Evolutionary conservation across 2,113 vertebrate species (phyloP), one percentile per base, ranked within the genome.

Genomic region (Colossoma macropomum): DNA sequence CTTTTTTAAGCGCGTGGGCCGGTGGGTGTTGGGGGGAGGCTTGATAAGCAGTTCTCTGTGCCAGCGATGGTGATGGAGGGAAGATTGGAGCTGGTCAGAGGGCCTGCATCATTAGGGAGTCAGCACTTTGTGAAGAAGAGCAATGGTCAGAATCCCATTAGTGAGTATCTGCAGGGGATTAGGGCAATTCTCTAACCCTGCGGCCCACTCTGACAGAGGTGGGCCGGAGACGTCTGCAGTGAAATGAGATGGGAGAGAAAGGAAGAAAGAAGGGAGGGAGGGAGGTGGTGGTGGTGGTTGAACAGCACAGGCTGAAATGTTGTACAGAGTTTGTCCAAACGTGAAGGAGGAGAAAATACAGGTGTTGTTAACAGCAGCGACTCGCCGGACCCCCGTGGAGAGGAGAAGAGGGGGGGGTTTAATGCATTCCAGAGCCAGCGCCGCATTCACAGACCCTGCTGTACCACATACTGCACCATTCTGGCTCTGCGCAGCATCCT

Each of bases 91-190:
- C 52, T 80, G 81, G 59, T 25, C 72, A 77, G 34, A 70, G 66
- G 66, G 62, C 85, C 69, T 45, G 71, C 71, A 69, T 75, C 74
- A 66, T 70, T 80, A 87, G 62, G 50, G 60, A 77, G 73, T 80
- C 84, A 87, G 77, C 81, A 74, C 81, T 83, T 77, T 77, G 72
- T 11, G 25, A 60, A 70, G 48, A 54, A n/a, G 34, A 76, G 66
- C 23, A 56, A 62, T 11, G 60, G 68, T 69, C 68, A 83, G 50
- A 85, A 87, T 85, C 86, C 80, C 77, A 83, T 87, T 85, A 85
- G 73, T 66, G 60, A 48, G 73, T 65, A 69, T 74, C 52, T 72
- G 76, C 48, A 62, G 63, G 69, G 52, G 71, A 79, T 82, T 82
- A 82, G 21, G 27, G 21, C 65, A 25, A 21, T 72, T 77, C 52